These are phyloP conservation scores for Drosophila teissieri DNA, from an alignment of 1,140 invertebrate genomes.

Conservation along the genomic window DNA sequence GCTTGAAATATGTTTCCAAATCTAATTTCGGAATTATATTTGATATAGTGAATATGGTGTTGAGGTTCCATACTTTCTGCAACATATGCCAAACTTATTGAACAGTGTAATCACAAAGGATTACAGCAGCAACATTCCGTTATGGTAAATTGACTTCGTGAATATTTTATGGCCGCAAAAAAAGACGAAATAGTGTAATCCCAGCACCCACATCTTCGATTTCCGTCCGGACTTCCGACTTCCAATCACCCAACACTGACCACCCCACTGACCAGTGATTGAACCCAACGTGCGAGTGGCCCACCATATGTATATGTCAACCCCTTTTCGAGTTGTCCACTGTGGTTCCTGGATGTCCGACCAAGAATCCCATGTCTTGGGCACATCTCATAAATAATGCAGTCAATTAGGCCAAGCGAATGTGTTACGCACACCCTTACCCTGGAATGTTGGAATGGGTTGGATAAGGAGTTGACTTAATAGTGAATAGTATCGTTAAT, in stretches of 20 bases:
- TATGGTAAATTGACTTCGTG: slow-evolving; percentile 72
- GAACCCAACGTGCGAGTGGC: slow-evolving; percentile 12
- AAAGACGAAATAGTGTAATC: slow-evolving; percentile 50
- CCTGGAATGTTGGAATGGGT: slow-evolving; percentile 11
- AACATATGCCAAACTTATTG: too few relatives aligned
- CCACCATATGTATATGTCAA: slow-evolving; percentile 61
- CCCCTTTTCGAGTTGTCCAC: slow-evolving; percentile 51
- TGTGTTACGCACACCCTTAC: slow-evolving; percentile 51
- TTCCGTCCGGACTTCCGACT: not conserved
- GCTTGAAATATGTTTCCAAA: too few relatives aligned
- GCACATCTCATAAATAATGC: slow-evolving; percentile 66
- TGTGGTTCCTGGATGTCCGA: slow-evolving; percentile 1
- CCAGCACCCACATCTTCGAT: slow-evolving; percentile 11
- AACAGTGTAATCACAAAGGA: not conserved
- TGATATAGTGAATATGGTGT: not conserved
- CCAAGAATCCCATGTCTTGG: slow-evolving; percentile 14
- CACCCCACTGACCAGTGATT: slow-evolving; percentile 38
- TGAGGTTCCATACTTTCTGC: not conserved
- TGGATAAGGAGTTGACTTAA: slow-evolving; percentile 2
- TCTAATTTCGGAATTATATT: not conserved
- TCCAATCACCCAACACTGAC: slow-evolving; percentile 15
- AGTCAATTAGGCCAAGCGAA: slow-evolving; percentile 64
- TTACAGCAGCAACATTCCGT: slow-evolving; percentile 40
- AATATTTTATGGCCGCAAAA: slow-evolving; percentile 59
- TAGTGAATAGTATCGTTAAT: slow-evolving; percentile 1